Percentiles rank a stretch among this genome's conserved stretches.
Evolutionary conservation across 2,888 invertebrate genomes (phyloP).

Genomic region (Leucoptera coffeella): DNA sequence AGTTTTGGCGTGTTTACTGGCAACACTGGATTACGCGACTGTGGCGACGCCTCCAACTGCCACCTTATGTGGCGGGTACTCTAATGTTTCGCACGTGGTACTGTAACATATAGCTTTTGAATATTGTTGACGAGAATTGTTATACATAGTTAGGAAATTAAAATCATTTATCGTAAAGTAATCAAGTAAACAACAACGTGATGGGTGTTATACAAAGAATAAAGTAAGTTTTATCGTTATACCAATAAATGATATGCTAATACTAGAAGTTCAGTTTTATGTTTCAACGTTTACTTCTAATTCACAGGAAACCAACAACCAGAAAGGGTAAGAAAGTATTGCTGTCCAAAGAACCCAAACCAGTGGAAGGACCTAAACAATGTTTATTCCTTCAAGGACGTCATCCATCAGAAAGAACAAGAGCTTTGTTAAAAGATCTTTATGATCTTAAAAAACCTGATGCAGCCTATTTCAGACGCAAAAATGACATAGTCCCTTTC

Average conservation of each 20-base stretch:
- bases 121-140: no score
- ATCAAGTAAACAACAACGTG: no score
- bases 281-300: no score
- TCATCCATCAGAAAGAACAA: constrained; percentile 65
- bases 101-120: no score
- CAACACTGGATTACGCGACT: no score
- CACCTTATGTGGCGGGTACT: no score
- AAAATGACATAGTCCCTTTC: constrained; percentile 88
- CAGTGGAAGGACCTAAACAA: constrained; percentile 82
- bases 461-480: constrained; percentile 65
- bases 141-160: no score
- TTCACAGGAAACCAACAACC: constrained; percentile 79
- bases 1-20: no score
- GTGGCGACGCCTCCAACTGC: no score
- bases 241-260: neutral
- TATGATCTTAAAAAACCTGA: constrained; percentile 83
- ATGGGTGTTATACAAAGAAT: constrained; percentile 38
- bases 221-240: constrained; percentile 15
- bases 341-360: constrained; percentile 75
- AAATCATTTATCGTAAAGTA: no score
- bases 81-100: no score
- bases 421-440: constrained; percentile 77
- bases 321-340: constrained; percentile 82
- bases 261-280: no score
- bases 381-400: constrained; percentile 81